Percentiles rank a stretch among this genome's conserved stretches.
Evolutionary conservation across 2,888 invertebrate species (phyloP).

Genomic region (Polietes domitor): DNA sequence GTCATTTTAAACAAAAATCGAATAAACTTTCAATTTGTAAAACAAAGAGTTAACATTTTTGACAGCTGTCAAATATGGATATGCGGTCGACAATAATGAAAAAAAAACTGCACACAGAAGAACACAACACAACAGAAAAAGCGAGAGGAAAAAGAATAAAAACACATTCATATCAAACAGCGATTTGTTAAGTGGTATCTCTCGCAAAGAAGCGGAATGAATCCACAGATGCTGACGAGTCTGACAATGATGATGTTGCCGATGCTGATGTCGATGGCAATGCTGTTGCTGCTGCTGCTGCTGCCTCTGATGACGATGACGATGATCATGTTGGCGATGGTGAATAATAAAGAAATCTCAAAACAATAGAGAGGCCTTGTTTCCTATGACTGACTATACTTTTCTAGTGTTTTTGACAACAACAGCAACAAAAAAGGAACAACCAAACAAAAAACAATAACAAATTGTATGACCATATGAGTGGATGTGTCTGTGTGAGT

Average conservation of each 20-base stretch:
- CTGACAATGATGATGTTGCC: slow-evolving; percentile 23
- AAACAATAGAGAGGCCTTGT: slow-evolving; percentile 66
- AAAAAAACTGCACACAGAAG: neutral
- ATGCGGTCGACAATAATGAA: neutral
- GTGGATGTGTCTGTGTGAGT: slow-evolving; percentile 21
- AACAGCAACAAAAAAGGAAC: slow-evolving; percentile 48
- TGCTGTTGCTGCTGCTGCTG: neutral
- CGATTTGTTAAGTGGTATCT: slow-evolving; percentile 55
- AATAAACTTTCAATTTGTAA: slow-evolving; percentile 23
- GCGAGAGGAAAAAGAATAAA: neutral
- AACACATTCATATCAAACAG: slow-evolving; percentile 45
- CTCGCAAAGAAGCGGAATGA: slow-evolving; percentile 59
- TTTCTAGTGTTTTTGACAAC: slow-evolving; percentile 51
- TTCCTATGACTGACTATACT: slow-evolving; percentile 34
- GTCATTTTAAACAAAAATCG: neutral
- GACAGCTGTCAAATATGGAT: slow-evolving; percentile 60
- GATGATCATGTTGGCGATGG: neutral
- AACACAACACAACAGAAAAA: neutral
- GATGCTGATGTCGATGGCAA: slow-evolving; percentile 7
- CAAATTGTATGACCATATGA: neutral
- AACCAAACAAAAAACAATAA: slow-evolving; percentile 39
- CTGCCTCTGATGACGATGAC: neutral
- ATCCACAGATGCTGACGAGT: slow-evolving; percentile 26
- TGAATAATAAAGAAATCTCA: slow-evolving; percentile 45
- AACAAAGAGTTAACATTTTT: slow-evolving; percentile 20